A percentile compares a stretch with the other conserved stretches of the same genome.
phyloP scores from a whole-genome alignment of 2,113 vertebrate species.

The Xenus cinereus region DNA sequence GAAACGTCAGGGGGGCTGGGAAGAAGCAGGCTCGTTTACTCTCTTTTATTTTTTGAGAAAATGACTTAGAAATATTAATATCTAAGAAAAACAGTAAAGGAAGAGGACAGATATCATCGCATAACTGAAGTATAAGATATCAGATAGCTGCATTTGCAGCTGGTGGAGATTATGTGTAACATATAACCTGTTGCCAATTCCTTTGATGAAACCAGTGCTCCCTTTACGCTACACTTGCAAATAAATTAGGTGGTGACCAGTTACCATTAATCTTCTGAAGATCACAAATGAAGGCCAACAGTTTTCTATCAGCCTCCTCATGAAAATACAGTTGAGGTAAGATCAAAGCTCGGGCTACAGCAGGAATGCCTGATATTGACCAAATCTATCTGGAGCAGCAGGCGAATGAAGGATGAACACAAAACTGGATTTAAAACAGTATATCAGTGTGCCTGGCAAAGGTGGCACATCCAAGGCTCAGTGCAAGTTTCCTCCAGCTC shows the following conservation, averaged over 20 bases:
- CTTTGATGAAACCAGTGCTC: slow-evolving; percentile 63
- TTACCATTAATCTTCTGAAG: slow-evolving; percentile 62
- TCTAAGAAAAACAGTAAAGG: slow-evolving; percentile 47
- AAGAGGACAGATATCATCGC: slow-evolving; percentile 40
- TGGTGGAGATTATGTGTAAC: slow-evolving; percentile 63
- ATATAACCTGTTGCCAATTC: slow-evolving; percentile 49
- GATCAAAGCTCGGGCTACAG: slow-evolving; percentile 23
- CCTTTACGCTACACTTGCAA: slow-evolving; percentile 46
- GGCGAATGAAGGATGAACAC: neutral
- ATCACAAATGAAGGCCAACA: slow-evolving; percentile 17
- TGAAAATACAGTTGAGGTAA: neutral
- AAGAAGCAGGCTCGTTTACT: neutral
- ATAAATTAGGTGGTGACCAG: slow-evolving; percentile 68
- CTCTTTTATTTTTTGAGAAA: neutral
- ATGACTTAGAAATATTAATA: slow-evolving; percentile 37
- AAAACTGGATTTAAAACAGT: neutral
- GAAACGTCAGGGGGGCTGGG: neutral
- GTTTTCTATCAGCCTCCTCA: slow-evolving; percentile 12
- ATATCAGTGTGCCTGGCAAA: neutral
- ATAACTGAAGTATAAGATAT: slow-evolving; percentile 37
- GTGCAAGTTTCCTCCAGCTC: neutral
- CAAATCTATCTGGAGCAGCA: neutral
- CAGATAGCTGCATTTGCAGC: slow-evolving; percentile 63
- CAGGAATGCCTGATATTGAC: neutral
- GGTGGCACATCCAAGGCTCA: neutral